Percentiles rank a stretch among this genome's conserved stretches.
phyloP scores from a whole-genome alignment of 2,888 invertebrate species.

The Lasioglossum malachurum region DNA sequence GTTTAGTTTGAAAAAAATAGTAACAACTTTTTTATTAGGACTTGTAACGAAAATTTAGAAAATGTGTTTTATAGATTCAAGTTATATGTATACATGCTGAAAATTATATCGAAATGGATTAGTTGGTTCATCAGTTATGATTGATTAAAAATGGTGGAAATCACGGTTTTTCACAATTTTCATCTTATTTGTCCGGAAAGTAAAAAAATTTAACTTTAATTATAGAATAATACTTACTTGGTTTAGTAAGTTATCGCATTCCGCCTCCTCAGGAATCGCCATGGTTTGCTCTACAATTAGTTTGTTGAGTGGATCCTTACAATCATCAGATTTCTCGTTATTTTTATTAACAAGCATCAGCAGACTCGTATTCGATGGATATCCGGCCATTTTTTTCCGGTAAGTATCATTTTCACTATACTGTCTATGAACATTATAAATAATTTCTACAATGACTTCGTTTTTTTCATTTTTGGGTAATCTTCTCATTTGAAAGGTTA shows the following conservation, averaged over 20 bases:
- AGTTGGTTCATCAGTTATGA: too few species aligned
- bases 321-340: slow-evolving; percentile 51
- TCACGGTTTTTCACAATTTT: too few species aligned
- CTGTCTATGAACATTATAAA: slow-evolving; percentile 50
- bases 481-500: not conserved
- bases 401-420: slow-evolving; percentile 63
- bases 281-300: not conserved
- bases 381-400: slow-evolving; percentile 58
- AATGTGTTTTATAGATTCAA: too few species aligned
- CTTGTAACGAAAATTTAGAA: too few species aligned
- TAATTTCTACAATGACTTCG: not conserved
- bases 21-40: too few species aligned
- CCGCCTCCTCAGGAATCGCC: not conserved
- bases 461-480: not conserved
- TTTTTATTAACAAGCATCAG: slow-evolving; percentile 67
- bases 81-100: too few species aligned
- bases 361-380: slow-evolving; percentile 35
- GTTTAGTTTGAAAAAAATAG: too few species aligned
- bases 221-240: slow-evolving; percentile 53
- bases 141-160: too few species aligned
- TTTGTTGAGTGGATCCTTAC: slow-evolving; percentile 47
- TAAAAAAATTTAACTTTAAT: not conserved
- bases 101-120: too few species aligned
- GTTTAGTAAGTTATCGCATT: slow-evolving; percentile 37
- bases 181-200: not conserved